Evolutionary conservation across 2,113 vertebrate species (phyloP).

Genomic region (Oncorhynchus mykiss): DNA sequence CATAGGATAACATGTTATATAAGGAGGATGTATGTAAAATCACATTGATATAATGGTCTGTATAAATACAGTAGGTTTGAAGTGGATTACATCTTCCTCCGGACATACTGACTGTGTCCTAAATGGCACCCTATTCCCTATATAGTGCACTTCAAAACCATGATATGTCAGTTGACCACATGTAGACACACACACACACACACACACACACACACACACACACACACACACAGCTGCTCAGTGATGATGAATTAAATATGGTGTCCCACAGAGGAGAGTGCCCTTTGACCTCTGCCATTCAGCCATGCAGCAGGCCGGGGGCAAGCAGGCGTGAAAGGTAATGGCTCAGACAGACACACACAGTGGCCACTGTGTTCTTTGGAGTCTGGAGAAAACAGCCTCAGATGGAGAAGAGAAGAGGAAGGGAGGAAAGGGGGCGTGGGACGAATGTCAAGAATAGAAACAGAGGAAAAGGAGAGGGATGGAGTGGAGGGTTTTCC

Average conservation of each 20-base stretch:
- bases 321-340: conserved; percentile 31
- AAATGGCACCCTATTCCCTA: too few species aligned
- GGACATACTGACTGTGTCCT: too few species aligned
- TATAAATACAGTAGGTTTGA: too few species aligned
- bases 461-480: too few species aligned
- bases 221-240: conserved; percentile 7
- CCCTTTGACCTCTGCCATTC: conserved; percentile 35
- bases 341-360: conserved; percentile 18
- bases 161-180: neutral
- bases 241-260: conserved; percentile 55
- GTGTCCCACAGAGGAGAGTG: conserved; percentile 33
- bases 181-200: neutral
- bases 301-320: conserved; percentile 14
- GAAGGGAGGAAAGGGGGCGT: neutral
- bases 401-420: neutral
- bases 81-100: too few species aligned
- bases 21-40: too few species aligned
- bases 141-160: neutral
- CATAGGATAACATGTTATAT: too few species aligned
- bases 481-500: neutral
- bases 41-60: too few species aligned
- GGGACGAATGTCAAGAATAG: neutral
- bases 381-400: conserved; percentile 2
- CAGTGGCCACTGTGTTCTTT: neutral
- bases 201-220: neutral